Conservation (phyloP, 1,140 invertebrate genomes). For the Drosophila sp. region DNA sequence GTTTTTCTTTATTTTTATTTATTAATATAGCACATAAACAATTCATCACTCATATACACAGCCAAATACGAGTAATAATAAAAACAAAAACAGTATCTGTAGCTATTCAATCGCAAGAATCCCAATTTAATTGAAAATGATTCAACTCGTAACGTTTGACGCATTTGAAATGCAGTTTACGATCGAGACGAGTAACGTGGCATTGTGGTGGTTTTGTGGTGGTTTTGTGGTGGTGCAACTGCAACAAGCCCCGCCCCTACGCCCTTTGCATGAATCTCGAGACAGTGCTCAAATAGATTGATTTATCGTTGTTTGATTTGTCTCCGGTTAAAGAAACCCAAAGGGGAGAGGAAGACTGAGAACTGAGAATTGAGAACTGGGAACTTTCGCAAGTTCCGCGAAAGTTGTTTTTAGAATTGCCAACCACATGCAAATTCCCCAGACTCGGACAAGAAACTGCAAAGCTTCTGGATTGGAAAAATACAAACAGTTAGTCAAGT, state of each 20-base stretch:
- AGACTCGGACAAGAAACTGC: constrained; percentile 14
- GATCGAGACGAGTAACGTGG: background rate
- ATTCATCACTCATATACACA: constrained; percentile 13
- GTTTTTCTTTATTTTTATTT: constrained; percentile 1
- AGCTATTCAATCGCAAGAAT: constrained; percentile 3
- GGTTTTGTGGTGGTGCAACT: too few relatives aligned
- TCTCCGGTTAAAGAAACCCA: background rate
- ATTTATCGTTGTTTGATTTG: constrained; percentile 45
- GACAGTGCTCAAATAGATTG: constrained; percentile 27
- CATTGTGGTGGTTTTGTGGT: background rate
- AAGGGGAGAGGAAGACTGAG: background rate
- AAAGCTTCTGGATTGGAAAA: constrained; percentile 3
- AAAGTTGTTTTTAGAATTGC: constrained; percentile 72
- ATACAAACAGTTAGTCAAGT: background rate
- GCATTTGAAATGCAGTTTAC: constrained; percentile 58
- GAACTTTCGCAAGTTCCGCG: constrained; percentile 57
- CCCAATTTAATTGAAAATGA: constrained; percentile 57
- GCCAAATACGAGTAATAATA: background rate
- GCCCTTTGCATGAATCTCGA: background rate
- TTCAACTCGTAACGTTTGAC: constrained; percentile 58
- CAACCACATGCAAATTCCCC: constrained; percentile 51
- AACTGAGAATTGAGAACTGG: too few relatives aligned
- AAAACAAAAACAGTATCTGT: constrained; percentile 5
- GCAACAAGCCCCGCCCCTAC: constrained; percentile 3
- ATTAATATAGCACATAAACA: background rate